phyloP scores from a whole-genome alignment of 2,888 invertebrate species.

The Acanthosepion pharaonis region DNA sequence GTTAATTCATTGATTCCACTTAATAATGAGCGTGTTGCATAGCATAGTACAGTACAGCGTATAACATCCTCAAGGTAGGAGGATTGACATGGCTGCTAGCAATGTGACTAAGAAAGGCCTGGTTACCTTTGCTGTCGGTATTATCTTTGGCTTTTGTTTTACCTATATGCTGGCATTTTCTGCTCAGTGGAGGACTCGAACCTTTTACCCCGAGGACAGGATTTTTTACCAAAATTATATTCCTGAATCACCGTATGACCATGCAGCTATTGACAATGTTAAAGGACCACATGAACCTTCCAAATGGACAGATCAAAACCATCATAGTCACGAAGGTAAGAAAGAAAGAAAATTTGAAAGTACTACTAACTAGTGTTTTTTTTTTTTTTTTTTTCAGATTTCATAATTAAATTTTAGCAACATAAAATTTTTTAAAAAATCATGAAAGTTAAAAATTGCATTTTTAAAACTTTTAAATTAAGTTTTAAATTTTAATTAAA shows the following conservation, averaged over 20 bases:
- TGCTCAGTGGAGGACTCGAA: constrained; percentile 42
- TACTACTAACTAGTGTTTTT: too few relatives aligned
- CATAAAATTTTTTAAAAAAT: too few relatives aligned
- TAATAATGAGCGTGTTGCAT: neutral
- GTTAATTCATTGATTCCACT: too few relatives aligned
- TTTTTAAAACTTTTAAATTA: too few relatives aligned
- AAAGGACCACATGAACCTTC: constrained; percentile 56
- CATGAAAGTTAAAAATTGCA: too few relatives aligned
- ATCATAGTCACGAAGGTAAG: constrained; percentile 58
- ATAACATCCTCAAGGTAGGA: neutral
- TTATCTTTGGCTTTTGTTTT: constrained; percentile 58
- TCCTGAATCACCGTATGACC: constrained; percentile 59
- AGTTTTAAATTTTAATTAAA: too few relatives aligned
- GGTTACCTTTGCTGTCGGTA: constrained; percentile 57
- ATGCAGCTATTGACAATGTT: constrained; percentile 57
- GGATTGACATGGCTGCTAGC: neutral
- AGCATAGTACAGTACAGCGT: neutral
- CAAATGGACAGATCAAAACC: constrained; percentile 58
- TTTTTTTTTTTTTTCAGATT: too few relatives aligned
- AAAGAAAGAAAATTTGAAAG: neutral
- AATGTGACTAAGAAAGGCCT: constrained; percentile 53
- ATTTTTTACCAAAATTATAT: constrained; percentile 51
- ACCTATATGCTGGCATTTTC: constrained; percentile 55
- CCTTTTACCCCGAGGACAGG: neutral
- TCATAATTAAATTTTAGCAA: too few relatives aligned